A percentile compares a stretch with the other conserved stretches of the same genome.
Evolutionary conservation across 2,113 vertebrate species (phyloP).

Genomic region (Callorhinus ursinus): DNA sequence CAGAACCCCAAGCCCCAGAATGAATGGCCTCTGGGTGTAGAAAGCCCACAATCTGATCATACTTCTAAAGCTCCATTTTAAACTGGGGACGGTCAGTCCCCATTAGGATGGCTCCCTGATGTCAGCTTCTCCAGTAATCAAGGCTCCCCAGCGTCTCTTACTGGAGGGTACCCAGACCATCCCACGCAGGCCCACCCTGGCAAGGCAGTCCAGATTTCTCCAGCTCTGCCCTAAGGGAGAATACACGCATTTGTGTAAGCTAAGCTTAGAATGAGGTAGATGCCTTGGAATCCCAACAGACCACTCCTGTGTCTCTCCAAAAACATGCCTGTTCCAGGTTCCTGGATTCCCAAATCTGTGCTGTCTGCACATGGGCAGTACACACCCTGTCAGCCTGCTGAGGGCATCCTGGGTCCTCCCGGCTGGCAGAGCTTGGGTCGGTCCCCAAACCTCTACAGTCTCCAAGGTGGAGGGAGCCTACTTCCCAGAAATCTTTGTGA

Average conservation of each 20-base stretch:
- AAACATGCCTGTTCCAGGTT: background rate
- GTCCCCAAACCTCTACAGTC: background rate
- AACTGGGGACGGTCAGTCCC: background rate
- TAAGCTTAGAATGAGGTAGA: background rate
- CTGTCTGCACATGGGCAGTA: background rate
- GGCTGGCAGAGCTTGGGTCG: background rate
- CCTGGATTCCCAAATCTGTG: background rate
- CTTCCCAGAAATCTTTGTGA: background rate
- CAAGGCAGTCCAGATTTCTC: background rate
- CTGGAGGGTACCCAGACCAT: background rate
- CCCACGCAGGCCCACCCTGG: background rate
- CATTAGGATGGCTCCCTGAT: background rate
- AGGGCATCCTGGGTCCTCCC: background rate
- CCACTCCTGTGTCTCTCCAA: background rate
- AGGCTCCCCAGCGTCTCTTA: background rate
- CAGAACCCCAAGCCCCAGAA: background rate
- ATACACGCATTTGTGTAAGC: background rate
- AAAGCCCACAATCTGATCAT: background rate
- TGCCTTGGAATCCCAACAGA: background rate
- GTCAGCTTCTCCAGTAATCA: background rate
- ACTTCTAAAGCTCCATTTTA: background rate
- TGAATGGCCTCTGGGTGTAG: background rate
- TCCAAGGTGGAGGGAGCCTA: background rate
- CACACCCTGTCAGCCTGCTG: background rate
- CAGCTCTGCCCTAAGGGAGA: background rate